Conservation (phyloP, 2,797 vertebrate species). For the Myiotriccus ornatus region DNA sequence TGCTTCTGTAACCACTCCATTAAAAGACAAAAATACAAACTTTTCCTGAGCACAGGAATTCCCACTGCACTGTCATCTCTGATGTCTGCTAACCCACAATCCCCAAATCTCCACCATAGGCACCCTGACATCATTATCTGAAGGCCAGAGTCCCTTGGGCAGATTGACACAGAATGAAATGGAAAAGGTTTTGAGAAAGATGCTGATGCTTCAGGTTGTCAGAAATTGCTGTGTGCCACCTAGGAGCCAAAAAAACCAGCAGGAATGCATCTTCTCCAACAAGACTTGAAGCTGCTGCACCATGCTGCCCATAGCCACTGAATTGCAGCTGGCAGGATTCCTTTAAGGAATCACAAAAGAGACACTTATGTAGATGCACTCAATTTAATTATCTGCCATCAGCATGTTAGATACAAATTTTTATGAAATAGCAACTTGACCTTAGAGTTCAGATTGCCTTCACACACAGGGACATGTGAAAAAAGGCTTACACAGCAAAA, state of each 20-base stretch:
- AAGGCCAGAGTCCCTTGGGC: neutral
- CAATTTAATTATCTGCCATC: neutral
- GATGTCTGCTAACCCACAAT: neutral
- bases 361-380: neutral
- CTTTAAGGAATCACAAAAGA: neutral
- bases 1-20: neutral
- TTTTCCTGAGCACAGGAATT: neutral
- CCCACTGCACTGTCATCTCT: neutral
- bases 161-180: neutral
- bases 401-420: neutral
- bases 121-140: no score
- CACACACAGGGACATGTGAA: fast-evolving
- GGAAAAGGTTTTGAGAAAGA: neutral
- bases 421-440: neutral
- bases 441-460: neutral
- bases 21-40: neutral
- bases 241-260: neutral
- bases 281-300: neutral
- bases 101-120: neutral
- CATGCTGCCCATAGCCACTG: neutral
- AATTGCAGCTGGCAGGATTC: neutral
- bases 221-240: neutral
- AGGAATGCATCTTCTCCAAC: neutral
- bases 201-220: neutral
- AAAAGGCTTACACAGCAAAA: neutral